These are phyloP conservation scores for Ovis aries DNA, from an alignment of 2,113 vertebrate species.

Conservation along the genomic window DNA sequence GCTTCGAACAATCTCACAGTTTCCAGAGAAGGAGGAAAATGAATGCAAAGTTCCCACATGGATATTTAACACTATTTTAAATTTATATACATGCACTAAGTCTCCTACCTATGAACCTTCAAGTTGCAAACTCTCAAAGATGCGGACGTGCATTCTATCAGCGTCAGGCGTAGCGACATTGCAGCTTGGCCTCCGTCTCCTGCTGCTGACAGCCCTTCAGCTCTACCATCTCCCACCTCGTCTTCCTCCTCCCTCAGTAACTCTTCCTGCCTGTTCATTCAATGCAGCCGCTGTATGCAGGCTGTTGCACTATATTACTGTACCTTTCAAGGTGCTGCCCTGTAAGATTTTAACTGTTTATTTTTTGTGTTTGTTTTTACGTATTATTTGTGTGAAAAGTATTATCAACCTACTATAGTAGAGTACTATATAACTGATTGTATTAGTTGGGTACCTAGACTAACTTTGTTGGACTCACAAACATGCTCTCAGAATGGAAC, in stretches of 20 bases:
- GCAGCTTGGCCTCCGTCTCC: neutral
- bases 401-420: neutral
- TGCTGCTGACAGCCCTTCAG: neutral
- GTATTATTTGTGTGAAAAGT: neutral
- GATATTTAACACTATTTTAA: neutral
- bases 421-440: neutral
- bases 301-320: neutral
- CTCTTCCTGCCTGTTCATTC: neutral
- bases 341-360: neutral
- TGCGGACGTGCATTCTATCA: neutral
- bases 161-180: rapidly evolving
- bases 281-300: neutral
- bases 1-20: neutral
- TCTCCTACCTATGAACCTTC: neutral
- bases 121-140: neutral
- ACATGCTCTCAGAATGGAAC: neutral
- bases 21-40: neutral
- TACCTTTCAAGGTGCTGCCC: neutral
- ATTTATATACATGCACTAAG: neutral
- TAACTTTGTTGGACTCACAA: neutral
- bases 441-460: neutral
- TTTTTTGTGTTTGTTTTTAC: neutral
- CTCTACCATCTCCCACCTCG: neutral
- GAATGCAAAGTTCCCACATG: neutral
- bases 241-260: neutral